Evolutionary conservation across 2,888 invertebrate genomes (phyloP), one percentile per base, ranked within the genome.

Genomic region (Leucophenga montana): DNA sequence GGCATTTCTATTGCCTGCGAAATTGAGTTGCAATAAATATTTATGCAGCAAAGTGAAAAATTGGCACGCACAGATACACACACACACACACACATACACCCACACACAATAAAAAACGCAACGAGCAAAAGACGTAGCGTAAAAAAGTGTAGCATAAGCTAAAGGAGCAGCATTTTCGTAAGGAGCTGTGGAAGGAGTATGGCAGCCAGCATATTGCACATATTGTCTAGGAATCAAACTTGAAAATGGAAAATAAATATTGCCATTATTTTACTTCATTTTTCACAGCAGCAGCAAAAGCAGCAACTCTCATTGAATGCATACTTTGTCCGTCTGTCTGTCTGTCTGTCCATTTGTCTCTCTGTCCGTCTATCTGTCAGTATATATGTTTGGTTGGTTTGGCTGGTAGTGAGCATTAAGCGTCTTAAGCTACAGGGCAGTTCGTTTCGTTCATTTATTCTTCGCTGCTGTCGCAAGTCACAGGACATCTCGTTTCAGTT

Each of bases 1-100:
- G 80, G 83, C 82, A 81, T 81, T 81, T 81, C 80, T 81, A 81
- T 81, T 81, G 83, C 83, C 83, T 83, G 80, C 80, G 73, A 81
- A 81, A 81, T 81, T 81, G 80, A 81, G 83, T 83, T 81, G 80
- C 80, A 81, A 81, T 81, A 81, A 81, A 81, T 81, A 81, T 81
- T 81, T 81, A 81, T 81, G 80, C 80, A 83, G 78, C 76, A 81
- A 81, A 81, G 82, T 81, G 83, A 81, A 81, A 81, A 81, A 81
- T 81, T 81, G 80, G 83, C 80, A 76, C 71, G 82, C 76, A 78
- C 74, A 78, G 77, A 79, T 81, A 78, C 62, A 71, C 64, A 64
- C 33, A n/a, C 20, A n/a, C 56, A 54, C 46, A 67, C 14, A 66
- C n/a, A n/a, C n/a, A n/a, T n/a, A n/a, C n/a, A n/a, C n/a, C n/a